Evolutionary conservation across 2,888 invertebrate species (phyloP), one percentile per base, ranked within the genome.

Genomic region (Idaea dimidiata): DNA sequence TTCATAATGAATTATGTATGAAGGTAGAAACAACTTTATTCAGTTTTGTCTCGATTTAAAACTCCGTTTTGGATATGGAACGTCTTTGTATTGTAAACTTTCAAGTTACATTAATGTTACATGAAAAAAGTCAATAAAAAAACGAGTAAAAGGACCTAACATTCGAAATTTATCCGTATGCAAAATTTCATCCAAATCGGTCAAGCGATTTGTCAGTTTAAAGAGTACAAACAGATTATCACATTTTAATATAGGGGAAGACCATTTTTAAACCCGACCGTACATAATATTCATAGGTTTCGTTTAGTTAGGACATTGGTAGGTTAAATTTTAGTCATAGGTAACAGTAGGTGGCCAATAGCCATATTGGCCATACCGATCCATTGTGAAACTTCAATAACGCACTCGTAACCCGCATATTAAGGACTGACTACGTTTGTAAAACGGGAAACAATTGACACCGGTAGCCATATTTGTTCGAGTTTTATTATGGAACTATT

Each of bases 391-490:
- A 90, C 88, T 81, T 81, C 84, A 82, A 89, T 88, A 87, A 81
- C 84, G 82, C 82, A 84, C 73, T 87, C 89, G 89, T 88, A 90
- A 83, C 86, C 87, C 87, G 91, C 91, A 91, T 91, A 91, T 87
- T 91, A 91, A 91, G 88, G 84, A 77, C 81, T 79, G 87, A 86
- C 85, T 86, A 86, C 83, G 79, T 83, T 89, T 90, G 88, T 43
- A 91, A 91, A 90, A 89, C 89, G 91, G 91, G 91, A 91, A 91
- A 91, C 91, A 91, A 89, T 89, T 83, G 87, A 70, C n/a, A n/a
- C 74, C 74, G 79, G 43, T 81, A 85, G 84, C 91, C 91, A 91
- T 91, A 90, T 91, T 88, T 85, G 90, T 84, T 81, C 79, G 79
- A 80, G 75, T 84, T 89, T 87, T 86, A 88, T 87, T 87, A 89